Conservation (phyloP, 2,888 invertebrate genomes). For the Podabrus alpinus region DNA sequence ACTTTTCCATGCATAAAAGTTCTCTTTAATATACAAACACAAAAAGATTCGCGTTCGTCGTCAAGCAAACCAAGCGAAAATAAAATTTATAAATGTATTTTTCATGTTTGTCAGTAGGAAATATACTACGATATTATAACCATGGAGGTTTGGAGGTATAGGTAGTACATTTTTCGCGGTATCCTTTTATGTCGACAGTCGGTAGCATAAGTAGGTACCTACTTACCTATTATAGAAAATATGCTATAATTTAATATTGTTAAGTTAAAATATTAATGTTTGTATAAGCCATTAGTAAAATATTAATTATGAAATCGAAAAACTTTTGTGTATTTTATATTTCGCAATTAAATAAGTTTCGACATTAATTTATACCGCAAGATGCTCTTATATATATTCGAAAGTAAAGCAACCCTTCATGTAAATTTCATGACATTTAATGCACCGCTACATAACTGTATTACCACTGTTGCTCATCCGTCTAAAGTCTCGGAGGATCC, state of each 20-base stretch:
- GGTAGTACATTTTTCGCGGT: not conserved
- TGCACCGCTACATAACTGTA: slow-evolving; percentile 54
- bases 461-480: slow-evolving; percentile 47
- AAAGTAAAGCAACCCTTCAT: slow-evolving; percentile 46
- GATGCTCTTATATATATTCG: slow-evolving; percentile 25
- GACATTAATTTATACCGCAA: slow-evolving; percentile 32
- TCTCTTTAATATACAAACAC: slow-evolving; percentile 18
- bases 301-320: not conserved
- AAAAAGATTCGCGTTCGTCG: slow-evolving; percentile 29
- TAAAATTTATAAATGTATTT: slow-evolving; percentile 32
- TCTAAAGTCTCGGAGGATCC: slow-evolving; percentile 47
- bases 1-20: slow-evolving; percentile 25
- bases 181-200: slow-evolving; percentile 9
- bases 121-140: no score
- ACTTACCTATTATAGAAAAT: no score
- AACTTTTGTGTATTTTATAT: not conserved
- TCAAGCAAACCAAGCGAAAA: slow-evolving; percentile 27
- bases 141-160: not conserved
- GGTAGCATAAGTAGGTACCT: no score
- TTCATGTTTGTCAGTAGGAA: slow-evolving; percentile 27
- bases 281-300: not conserved
- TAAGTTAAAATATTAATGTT: not conserved
- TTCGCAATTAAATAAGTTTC: slow-evolving; percentile 11
- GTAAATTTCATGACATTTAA: slow-evolving; percentile 56
- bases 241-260: slow-evolving; percentile 23